Base-by-base conservation (phyloP, 2,797 vertebrate species). In the Anguilla obscura region DNA sequence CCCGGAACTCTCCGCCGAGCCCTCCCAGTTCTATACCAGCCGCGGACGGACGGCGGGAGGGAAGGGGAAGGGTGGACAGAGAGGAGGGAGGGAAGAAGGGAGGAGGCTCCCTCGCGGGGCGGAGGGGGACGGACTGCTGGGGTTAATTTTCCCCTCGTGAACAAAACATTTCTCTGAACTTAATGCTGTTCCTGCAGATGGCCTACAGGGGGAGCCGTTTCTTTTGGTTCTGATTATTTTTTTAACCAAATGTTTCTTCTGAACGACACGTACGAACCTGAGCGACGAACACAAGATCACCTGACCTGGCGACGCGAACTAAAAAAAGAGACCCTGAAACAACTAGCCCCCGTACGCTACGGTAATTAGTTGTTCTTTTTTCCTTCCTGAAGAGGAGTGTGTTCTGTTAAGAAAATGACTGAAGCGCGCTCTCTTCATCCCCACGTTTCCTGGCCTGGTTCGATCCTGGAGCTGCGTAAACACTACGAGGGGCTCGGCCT, bases 201-300 rank as follows among this genome's bases (percentile, higher is more conserved):
- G 45, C 36, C 45, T 58, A 54, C 56, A 56, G 48, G 66, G 84
- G 84, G 85, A 93, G 93, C 90, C 69, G 58, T 86, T 89, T 50
- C 27, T 69, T 69, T 69, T 69, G 3, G 4, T 63, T 63, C 5
- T 3, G 16, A 18, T 63, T 63, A 21, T n/a, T 69, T 69, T 69
- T 69, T 69, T 84, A 92, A 94, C 94, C 94, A 94, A 90, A 96
- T 94, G 92, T 88, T 90, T 93, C 93, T 92, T 92, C 95, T 86
- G 88, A 90, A 66, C 36, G 36, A 58, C 52, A 94, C 93, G 94
- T 94, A 94, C 94, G 94, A 96, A 93, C 93, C 69, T 87, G 90
- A 95, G 94, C 95, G 96, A 95, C 95, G 95, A 96, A 95, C 91
- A 93, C 93, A 85, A 66, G 50, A 86, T 69, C 30, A 45, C 74